Base-by-base conservation (phyloP, 2,888 invertebrate species). In the Pocota personata region DNA sequence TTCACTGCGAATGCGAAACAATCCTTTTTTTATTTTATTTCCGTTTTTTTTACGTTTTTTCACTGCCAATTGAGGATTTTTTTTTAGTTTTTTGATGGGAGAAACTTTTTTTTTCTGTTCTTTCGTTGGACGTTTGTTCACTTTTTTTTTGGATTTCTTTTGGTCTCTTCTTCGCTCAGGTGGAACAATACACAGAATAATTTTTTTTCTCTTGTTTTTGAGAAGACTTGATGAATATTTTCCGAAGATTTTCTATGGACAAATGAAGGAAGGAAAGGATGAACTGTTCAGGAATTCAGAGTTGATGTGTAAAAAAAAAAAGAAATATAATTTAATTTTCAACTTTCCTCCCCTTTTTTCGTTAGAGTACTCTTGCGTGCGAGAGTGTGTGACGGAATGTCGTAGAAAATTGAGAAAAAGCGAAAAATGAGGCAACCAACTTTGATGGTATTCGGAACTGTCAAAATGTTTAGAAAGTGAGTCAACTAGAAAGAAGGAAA, bases 371-470 rank as follows among this genome's bases (percentile, higher is more conserved):
- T 79, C 73, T 75, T 87, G 73, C 88, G 52, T 76, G 80, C 88
- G 88, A 86, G 88, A 88, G 88, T 87, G 88, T 88, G 88, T 89
- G 89, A 88, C 88, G 89, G 89, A 89, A 89, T 89, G 89, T 88
- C 87, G 86, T 86, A 57, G 82, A 86, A 72, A 84, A 80, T 75
- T 84, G 75, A 73, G 58, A 71, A 75, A 78, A 66, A 55, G 52
- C 82, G 58, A 86, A 77, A 84, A 86, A 86, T 86, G 82, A 86
- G 82, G 82, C 76, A 86, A 67, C 82, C 62, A 30, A 50, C 66
- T 82, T 60, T n/a, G 76, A 66, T 82, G 72, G 71, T 76, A 86
- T 86, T 86, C 82, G 76, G 86, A 84, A 80, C 80, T 80, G 84
- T 84, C 84, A 84, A 52, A 82, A 14, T 86, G 86, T 76, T 82